These are phyloP conservation scores for Mirza zaza DNA, from an alignment of 2,113 vertebrate genomes.

Conservation along the genomic window DNA sequence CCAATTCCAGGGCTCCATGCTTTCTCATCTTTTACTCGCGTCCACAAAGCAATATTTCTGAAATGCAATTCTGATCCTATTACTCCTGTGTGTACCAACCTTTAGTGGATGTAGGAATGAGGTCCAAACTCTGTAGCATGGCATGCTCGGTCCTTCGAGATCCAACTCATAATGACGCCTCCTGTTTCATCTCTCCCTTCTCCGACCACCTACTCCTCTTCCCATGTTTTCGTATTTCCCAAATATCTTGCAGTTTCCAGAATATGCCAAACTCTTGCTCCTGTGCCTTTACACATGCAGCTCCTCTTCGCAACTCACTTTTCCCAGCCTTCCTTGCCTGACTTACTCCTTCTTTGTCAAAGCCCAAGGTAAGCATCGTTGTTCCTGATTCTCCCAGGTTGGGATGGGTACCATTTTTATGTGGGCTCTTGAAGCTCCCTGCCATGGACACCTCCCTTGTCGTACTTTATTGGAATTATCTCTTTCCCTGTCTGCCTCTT, in stretches of 20 bases:
- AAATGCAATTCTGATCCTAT: background rate
- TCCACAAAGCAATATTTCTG: background rate
- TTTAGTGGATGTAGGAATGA: background rate
- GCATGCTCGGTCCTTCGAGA: background rate
- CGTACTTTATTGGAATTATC: background rate
- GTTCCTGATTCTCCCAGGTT: background rate
- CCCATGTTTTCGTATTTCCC: background rate
- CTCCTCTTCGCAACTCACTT: background rate
- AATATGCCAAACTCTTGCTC: background rate
- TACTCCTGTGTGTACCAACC: background rate
- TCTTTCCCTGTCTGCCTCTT: background rate
- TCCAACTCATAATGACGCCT: no score
- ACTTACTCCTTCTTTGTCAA: background rate
- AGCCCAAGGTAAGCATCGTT: background rate
- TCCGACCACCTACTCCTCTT: background rate
- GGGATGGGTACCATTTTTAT: background rate
- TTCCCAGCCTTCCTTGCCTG: background rate
- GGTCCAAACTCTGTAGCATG: background rate
- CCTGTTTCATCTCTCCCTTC: background rate
- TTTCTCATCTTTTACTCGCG: background rate
- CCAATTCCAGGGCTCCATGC: background rate
- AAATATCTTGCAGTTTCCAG: background rate
- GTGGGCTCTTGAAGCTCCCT: background rate
- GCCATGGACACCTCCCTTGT: background rate
- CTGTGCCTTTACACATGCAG: background rate